phyloP scores from a whole-genome alignment of 2,888 invertebrate genomes.

The Dynastes hyllus region DNA sequence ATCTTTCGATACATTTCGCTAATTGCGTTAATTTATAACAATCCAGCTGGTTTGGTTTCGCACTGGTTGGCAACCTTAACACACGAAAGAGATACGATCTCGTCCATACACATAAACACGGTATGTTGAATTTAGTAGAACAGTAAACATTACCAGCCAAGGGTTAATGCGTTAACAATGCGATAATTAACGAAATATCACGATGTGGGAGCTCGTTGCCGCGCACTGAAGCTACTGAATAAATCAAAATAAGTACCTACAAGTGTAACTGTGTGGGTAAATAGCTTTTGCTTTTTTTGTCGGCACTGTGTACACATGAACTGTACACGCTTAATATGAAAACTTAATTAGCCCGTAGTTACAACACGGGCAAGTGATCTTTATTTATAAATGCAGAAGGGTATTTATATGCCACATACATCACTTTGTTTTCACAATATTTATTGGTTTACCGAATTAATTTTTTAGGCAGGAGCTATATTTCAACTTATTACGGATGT shows the following conservation, averaged over 20 bases:
- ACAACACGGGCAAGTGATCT: too few species aligned
- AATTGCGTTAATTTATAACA: slow-evolving; percentile 51
- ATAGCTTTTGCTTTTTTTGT: background rate
- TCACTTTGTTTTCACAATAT: too few species aligned
- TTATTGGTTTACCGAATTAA: too few species aligned
- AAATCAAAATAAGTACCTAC: background rate
- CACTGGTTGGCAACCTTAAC: slow-evolving; percentile 42
- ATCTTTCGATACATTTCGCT: slow-evolving; percentile 51
- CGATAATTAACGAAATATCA: slow-evolving; percentile 45
- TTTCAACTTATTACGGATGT: background rate
- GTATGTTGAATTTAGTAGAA: slow-evolving; percentile 34
- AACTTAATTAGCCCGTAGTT: too few species aligned
- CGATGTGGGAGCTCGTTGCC: slow-evolving; percentile 26
- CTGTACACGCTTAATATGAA: background rate
- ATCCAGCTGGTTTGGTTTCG: slow-evolving; percentile 32
- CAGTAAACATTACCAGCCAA: slow-evolving; percentile 23
- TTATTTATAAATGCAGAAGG: too few species aligned
- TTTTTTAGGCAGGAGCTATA: background rate
- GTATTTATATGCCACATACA: too few species aligned
- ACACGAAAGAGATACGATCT: slow-evolving; percentile 38
- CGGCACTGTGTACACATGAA: background rate
- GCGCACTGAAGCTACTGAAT: background rate
- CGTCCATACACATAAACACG: slow-evolving; percentile 32
- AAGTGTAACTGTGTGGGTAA: background rate
- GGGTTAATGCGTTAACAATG: slow-evolving; percentile 47